A percentile compares a stretch with the other conserved stretches of the same genome.
Conservation (phyloP, 2,797 vertebrate genomes). For the Eulemur mongoz region DNA sequence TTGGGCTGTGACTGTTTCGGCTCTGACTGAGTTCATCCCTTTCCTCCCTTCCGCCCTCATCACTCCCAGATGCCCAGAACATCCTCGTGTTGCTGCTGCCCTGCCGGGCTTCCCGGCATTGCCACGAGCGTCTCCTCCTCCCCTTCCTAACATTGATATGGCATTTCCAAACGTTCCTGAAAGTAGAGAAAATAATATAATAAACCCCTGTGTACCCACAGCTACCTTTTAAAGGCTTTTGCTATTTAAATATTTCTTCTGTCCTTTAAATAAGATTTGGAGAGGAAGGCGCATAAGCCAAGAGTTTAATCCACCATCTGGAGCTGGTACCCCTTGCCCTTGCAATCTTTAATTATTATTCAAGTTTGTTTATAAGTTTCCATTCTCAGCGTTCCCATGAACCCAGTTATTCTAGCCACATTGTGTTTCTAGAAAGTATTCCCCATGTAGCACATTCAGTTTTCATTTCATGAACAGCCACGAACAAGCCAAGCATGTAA, state of each 20-base stretch:
- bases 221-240: neutral
- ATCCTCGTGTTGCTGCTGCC: rapidly evolving
- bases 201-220: no score
- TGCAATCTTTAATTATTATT: neutral
- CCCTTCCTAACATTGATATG: neutral
- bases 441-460: neutral
- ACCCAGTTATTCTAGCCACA: neutral
- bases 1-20: neutral
- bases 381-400: neutral
- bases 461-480: neutral
- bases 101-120: neutral
- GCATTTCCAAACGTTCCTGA: neutral
- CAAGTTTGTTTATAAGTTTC: neutral
- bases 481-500: neutral
- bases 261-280: neutral
- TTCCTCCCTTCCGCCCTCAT: no score
- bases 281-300: neutral
- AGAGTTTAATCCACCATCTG: neutral
- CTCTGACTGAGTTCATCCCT: neutral
- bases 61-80: neutral
- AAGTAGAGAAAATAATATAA: neutral
- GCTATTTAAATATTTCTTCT: neutral
- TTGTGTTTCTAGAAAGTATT: neutral
- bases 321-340: rapidly evolving
- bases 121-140: no score